A percentile compares a stretch with the other conserved stretches of the same genome.
Evolutionary conservation across 2,888 invertebrate species (phyloP).

Genomic region (Gandaritis pyraliata): DNA sequence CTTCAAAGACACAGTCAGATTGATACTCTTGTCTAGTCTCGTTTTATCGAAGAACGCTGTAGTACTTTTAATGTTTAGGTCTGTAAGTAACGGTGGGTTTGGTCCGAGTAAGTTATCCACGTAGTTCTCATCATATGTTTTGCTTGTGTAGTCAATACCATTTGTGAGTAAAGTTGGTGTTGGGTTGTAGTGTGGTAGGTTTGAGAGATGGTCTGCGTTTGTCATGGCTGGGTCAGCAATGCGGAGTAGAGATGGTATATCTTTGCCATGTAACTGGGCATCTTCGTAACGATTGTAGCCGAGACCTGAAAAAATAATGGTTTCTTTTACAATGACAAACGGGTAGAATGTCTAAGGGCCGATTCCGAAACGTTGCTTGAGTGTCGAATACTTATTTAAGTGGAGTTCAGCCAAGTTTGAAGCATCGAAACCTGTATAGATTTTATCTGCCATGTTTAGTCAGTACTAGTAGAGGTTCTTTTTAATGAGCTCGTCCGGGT

Average conservation of each 20-base stretch:
- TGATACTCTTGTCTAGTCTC: conserved; percentile 57
- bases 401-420: too few species aligned
- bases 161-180: conserved; percentile 52
- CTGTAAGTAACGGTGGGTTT: conserved; percentile 62
- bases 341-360: too few species aligned
- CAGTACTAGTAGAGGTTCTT: too few species aligned
- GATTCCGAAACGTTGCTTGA: too few species aligned
- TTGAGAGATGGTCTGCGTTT: conserved; percentile 53
- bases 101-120: conserved; percentile 64
- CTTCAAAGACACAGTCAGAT: conserved; percentile 55
- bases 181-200: conserved; percentile 57
- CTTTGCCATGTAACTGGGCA: conserved; percentile 59
- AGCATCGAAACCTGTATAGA: too few species aligned
- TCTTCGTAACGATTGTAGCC: conserved; percentile 63
- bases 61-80: conserved; percentile 53
- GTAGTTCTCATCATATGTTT: conserved; percentile 59
- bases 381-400: too few species aligned
- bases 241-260: conserved; percentile 62
- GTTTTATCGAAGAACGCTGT: conserved; percentile 56
- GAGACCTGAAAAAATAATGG: conserved; percentile 53
- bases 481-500: too few species aligned
- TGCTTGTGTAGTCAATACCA: conserved; percentile 70
- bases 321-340: too few species aligned
- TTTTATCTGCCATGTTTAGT: too few species aligned
- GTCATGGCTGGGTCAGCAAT: conserved; percentile 54